Base-by-base conservation (phyloP, 2,113 vertebrate genomes). In the Sapajus apella region DNA sequence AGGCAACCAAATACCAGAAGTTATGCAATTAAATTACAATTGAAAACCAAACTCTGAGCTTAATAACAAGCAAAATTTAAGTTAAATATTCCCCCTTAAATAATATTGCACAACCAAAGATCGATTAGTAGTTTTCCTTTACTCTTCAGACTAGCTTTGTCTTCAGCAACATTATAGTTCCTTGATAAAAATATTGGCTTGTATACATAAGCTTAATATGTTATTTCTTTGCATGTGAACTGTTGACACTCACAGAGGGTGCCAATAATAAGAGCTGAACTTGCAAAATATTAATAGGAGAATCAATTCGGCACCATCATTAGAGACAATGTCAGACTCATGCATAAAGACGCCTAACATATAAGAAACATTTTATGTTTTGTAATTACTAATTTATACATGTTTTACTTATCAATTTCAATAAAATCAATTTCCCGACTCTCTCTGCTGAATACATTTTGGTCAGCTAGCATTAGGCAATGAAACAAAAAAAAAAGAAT, bases 381-480 rank as follows among this genome's bases (percentile, higher is more conserved):
- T 64, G 11, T 13, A 91, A 83, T 93, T 79, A 91, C 35, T 92
- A 85, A 77, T 87, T 83, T 90, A 72, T 81, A 32, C 75, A 70
- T 16, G 0, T 68, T 97, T 94, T 93, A 96, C 30, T 75, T 95
- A 82, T 75, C n/a, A 58, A 86, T 91, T 97, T 73, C 30, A 93
- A 91, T 85, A 82, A 96, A 95, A 88, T 96, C 55, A 70, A 80
- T 70, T 94, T 95, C 16, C 21, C 0, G 0, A 16, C 50, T 88
- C 79, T 70, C 56, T 89, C 43, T 90, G 47, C 12, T 92, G 30
- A 96, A 87, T 81, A 87, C 32, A 88, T 92, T 96, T 97, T 95
- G 47, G 23, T 87, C 21, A 84, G 55, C n/a, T 47, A 87, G 61
- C 21, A 95, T 52, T 90, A 82, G 35, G 43, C 35, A 87, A 95